These are phyloP conservation scores for Penelope pileata DNA, from an alignment of 2,113 vertebrate genomes.

Conservation along the genomic window DNA sequence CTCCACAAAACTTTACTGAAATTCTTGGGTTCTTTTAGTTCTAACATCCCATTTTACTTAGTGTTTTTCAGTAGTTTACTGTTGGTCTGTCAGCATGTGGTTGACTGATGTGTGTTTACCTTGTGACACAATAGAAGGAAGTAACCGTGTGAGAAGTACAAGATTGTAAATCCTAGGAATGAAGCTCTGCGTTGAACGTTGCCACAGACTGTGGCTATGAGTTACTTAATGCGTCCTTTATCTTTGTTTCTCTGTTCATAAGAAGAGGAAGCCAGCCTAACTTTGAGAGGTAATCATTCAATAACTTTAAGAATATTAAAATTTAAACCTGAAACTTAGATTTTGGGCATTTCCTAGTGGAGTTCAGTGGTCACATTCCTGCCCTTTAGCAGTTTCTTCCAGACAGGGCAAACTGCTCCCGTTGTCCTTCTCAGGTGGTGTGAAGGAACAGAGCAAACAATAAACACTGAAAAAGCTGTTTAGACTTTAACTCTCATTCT, in stretches of 20 bases:
- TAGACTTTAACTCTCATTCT: background rate
- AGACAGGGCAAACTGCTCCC: background rate
- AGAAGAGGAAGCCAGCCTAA: background rate
- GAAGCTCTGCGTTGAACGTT: background rate
- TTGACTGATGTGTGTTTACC: background rate
- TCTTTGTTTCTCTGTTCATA: background rate
- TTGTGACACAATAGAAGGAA: background rate
- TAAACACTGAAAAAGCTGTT: background rate
- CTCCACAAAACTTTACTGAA: background rate
- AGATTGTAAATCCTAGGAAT: background rate
- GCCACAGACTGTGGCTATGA: background rate
- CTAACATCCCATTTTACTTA: background rate
- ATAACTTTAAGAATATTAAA: background rate
- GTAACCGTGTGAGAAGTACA: background rate
- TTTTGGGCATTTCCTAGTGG: background rate
- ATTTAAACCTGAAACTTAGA: background rate
- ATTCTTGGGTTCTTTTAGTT: background rate
- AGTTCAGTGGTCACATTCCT: background rate
- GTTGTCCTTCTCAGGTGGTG: fast-evolving
- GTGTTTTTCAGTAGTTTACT: background rate
- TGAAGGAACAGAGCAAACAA: background rate
- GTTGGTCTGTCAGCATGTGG: background rate
- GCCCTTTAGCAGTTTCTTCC: background rate
- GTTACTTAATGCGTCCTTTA: background rate
- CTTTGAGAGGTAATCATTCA: background rate